Evolutionary conservation across 2,797 vertebrate species (phyloP), one percentile per base, ranked within the genome.

Genomic region (Amazona ochrocephala): DNA sequence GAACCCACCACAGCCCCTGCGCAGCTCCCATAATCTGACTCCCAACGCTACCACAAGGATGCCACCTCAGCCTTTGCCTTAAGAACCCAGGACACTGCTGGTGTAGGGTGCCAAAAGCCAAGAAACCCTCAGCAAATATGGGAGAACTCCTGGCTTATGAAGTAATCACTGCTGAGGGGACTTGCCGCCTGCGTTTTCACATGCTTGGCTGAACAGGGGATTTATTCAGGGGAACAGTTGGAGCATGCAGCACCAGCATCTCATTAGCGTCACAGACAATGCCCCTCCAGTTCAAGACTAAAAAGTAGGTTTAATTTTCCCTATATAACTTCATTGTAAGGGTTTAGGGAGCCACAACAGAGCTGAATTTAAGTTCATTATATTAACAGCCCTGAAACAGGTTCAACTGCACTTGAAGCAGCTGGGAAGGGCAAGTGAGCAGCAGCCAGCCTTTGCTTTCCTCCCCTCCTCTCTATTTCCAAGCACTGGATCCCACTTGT

Each of bases 161-260:
- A 87, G 79, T 24, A n/a, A 68, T 78, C 45, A 11, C 5, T 87
- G 94, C 10, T 50, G 84, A 83, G 74, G 50, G 81, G 70, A 84
- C 85, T 45, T 44, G 88, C 68, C 0, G 30, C 77, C 74, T 22
- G 71, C 39, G 51, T 91, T 93, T 94, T 56, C 89, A 81, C 87
- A 85, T 79, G 94, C 94, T 92, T 0, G 4, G 92, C 61, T 95
- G 84, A 81, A 83, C 89, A 87, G 78, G 82, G 90, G 78, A 68
- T 93, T 95, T 93, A 91, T 95, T 97, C 94, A 87, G 92, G 79
- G 82, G 13, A 91, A 84, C 82, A 91, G 93, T 85, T 91, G 92
- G 91, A 96, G 90, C 94, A 93, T 94, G 94, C 51, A 90, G 71
- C 86, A 62, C 39, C 83, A 53, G 91, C 87, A 67, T 73, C 95